Conservation (phyloP, 2,113 vertebrate species). For the Solea senegalensis region DNA sequence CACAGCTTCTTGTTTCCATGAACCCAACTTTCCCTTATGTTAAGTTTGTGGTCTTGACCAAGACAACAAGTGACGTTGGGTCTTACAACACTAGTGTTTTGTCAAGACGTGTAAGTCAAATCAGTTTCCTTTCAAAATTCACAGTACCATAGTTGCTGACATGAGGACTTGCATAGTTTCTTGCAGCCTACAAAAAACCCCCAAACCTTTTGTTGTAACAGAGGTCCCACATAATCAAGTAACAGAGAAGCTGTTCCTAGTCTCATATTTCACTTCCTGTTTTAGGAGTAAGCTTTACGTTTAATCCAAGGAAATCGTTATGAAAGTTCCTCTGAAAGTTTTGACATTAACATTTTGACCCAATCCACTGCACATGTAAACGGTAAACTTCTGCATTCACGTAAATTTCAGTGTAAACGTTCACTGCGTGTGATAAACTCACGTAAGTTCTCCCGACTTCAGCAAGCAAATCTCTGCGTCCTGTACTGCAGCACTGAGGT, state of each 20-base stretch:
- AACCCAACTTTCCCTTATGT: no score
- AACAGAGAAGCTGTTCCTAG: background rate
- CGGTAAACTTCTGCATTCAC: background rate
- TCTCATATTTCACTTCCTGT: conserved; percentile 46
- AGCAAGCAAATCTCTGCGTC: conserved; percentile 92
- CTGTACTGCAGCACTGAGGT: conserved; percentile 81
- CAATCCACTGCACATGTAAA: background rate
- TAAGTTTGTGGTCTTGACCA: no score
- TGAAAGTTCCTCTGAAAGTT: conserved; percentile 19
- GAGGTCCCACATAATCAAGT: background rate
- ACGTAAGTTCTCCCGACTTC: conserved; percentile 94
- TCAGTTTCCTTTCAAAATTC: no score
- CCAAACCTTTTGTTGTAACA: conserved; percentile 1
- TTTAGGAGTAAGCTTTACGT: background rate
- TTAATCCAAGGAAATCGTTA: background rate
- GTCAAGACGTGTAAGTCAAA: no score
- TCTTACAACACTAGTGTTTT: no score
- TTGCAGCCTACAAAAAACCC: no score
- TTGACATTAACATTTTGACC: no score
- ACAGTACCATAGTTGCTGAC: no score
- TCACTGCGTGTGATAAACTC: conserved; percentile 61
- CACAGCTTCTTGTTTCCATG: no score
- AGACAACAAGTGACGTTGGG: no score
- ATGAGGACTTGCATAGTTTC: no score
- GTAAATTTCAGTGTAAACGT: background rate